Percentiles rank a stretch among this genome's conserved stretches.
Conservation (phyloP, 1,140 invertebrate genomes). For the Bombus polaris region DNA sequence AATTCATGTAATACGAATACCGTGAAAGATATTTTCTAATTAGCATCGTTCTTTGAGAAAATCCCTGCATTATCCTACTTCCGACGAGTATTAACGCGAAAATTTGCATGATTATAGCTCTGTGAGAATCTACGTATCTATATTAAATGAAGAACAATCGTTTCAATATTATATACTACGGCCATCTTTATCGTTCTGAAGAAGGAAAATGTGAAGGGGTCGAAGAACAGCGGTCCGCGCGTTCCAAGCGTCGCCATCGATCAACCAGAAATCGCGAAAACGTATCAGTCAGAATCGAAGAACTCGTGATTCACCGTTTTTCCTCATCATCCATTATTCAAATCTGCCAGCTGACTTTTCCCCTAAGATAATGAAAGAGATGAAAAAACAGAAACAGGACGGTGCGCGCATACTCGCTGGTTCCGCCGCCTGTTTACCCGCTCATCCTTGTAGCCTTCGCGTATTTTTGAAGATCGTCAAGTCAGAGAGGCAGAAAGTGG, state of each 20-base stretch:
- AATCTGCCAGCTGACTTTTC: no score
- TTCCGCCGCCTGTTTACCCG: neutral
- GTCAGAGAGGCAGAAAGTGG: neutral
- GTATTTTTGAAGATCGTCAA: conserved; percentile 28
- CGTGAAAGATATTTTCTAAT: neutral
- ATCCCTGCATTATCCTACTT: neutral
- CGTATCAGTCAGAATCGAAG: neutral
- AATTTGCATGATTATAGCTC: neutral
- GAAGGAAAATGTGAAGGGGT: no score
- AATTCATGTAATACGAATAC: neutral
- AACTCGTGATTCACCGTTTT: neutral
- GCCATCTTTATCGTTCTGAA: neutral
- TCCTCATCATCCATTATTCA: no score
- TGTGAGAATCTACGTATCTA: no score
- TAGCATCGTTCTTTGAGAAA: neutral
- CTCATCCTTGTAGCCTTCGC: conserved; percentile 21
- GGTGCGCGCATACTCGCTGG: no score
- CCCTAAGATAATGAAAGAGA: neutral
- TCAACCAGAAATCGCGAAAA: neutral
- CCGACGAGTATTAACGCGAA: neutral
- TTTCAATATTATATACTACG: no score
- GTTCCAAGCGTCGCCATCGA: neutral
- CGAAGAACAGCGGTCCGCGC: no score
- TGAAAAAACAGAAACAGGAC: no score
- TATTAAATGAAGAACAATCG: no score